Evolutionary conservation across 2,797 vertebrate genomes (phyloP), one percentile per base, ranked within the genome.

Genomic region (Toxotes lorentzi): DNA sequence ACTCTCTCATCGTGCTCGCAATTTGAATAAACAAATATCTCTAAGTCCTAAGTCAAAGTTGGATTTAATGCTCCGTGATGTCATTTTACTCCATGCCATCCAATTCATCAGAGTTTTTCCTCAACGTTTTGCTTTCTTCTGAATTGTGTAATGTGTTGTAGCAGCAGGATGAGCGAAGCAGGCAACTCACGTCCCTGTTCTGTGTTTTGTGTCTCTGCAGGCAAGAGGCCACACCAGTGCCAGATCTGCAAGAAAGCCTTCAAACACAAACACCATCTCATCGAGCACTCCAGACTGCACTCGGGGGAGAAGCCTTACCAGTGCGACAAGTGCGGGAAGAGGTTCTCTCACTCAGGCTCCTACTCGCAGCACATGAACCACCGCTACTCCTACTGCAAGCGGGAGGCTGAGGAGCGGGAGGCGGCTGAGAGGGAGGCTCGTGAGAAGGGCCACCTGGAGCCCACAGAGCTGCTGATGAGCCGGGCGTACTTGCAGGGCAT

Each of bases 331-430:
- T 99, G 98, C 16, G 98, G 98, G 83, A 99, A 99, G 90, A 95
- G 98, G 87, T 99, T 99, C 95, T 99, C 98, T 0, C 98, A 99
- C 94, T 99, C 98, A 19, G 98, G 98, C 88, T 99, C 98, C 38
- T 99, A 99, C 94, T 99, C 98, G 2, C 98, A 99, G 95, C 98
- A 99, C 96, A 99, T 99, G 98, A 99, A 99, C 93, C 98, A 99
- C 96, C 96, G 98, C 91, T 99, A 99, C 94, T 99, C 98, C 84
- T 99, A 99, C 96, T 99, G 98, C 96, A 99, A 99, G 94, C 93
- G 98, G 84, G 98, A 99, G 94, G 98, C 98, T 0, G 98, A 99
- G 94, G 98, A 99, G 95, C 95, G 98, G 81, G 98, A 99, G 95
- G 98, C 97, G 0, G 97, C 97, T 0, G 97, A 99, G 94, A 78